Conservation (phyloP, 2,888 invertebrate genomes). For the Imbricaverruca yamaguchii region DNA sequence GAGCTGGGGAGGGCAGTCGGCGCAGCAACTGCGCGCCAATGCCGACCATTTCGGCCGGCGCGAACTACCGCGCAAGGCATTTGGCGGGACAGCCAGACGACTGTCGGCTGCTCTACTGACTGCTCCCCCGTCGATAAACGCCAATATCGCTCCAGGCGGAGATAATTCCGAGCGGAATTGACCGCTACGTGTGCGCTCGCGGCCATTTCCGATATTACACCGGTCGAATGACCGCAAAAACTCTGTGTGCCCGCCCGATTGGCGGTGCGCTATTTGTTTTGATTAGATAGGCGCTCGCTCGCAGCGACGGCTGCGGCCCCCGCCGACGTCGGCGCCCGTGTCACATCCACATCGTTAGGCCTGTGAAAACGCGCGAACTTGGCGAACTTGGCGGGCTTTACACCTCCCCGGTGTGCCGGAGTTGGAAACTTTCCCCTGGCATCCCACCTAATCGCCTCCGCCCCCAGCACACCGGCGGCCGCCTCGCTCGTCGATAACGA, state of each 20-base stretch:
- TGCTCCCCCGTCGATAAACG: neutral
- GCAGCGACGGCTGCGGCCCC: no score
- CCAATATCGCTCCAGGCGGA: neutral
- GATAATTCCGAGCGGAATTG: conserved; percentile 2
- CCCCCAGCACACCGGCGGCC: no score
- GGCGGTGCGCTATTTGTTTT: neutral
- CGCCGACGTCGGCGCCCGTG: no score
- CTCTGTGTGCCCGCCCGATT: neutral
- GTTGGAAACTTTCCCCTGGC: neutral
- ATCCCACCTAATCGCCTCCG: neutral
- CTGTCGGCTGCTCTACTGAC: neutral
- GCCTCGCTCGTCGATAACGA: neutral
- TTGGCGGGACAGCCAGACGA: neutral
- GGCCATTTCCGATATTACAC: conserved; percentile 12
- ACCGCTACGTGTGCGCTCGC: neutral
- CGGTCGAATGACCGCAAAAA: neutral
- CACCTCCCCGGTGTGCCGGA: neutral
- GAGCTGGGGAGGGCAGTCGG: neutral
- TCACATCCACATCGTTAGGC: no score
- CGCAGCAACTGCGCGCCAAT: neutral
- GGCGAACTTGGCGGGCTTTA: neutral
- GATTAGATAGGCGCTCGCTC: neutral
- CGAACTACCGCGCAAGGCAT: neutral
- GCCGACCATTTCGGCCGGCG: neutral
- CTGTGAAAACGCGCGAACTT: no score